These are phyloP conservation scores for Tanaodytes sp. DNA, from an alignment of 2,888 invertebrate genomes.

Conservation along the genomic window DNA sequence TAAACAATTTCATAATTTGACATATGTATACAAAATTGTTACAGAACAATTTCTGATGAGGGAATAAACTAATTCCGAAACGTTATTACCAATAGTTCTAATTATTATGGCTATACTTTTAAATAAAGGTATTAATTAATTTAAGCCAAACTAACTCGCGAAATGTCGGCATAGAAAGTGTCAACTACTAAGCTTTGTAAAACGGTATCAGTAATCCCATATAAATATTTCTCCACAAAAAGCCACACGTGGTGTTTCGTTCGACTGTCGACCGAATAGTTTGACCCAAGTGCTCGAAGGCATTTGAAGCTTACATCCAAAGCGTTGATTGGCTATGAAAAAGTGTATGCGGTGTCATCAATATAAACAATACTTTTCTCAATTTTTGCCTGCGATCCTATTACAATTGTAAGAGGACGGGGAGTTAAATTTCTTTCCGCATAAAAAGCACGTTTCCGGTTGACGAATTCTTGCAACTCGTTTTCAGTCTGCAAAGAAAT, in stretches of 20 bases:
- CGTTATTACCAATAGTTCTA: no score
- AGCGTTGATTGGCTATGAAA: not conserved
- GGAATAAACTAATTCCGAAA: no score
- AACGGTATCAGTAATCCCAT: not conserved
- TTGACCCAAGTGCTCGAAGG: not conserved
- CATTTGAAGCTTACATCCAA: not conserved
- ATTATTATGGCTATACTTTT: no score
- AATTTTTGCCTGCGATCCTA: not conserved
- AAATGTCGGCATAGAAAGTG: no score
- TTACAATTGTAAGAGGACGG: not conserved
- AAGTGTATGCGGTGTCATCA: not conserved
- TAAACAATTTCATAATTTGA: no score
- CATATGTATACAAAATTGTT: no score
- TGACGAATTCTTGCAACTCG: not conserved
- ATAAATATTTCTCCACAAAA: not conserved
- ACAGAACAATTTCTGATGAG: no score
- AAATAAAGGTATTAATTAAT: no score
- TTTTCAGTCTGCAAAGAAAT: not conserved
- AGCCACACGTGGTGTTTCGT: not conserved
- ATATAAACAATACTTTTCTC: not conserved
- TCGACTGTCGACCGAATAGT: not conserved
- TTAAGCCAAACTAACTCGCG: no score
- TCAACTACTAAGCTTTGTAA: not conserved
- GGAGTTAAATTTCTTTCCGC: not conserved
- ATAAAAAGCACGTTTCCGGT: not conserved